Evolutionary conservation across 2,797 vertebrate genomes (phyloP), one percentile per base, ranked within the genome.

Genomic region (Sebastes goodei): DNA sequence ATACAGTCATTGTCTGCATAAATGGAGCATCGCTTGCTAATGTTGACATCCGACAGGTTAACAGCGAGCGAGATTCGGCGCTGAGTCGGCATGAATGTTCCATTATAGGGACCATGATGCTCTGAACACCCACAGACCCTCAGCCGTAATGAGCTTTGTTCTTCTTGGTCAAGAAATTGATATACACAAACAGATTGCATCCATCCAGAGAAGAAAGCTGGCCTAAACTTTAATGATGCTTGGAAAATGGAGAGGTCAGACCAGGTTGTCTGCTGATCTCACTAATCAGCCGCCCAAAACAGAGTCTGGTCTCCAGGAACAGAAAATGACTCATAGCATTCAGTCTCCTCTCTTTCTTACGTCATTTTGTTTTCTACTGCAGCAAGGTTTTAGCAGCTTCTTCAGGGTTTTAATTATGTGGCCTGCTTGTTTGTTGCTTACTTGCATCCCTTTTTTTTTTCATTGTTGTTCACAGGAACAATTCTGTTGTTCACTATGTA

Each of bases 61-160:
- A 69, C 56, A 68, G 80, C 10, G 10, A 72, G 73, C 42, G 52
- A 79, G 68, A 80, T 66, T 60, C 42, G 33, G 42, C 49, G 77
- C 60, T 63, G 64, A 70, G 55, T 79, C 71, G 69, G 35, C 59
- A 74, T 80, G 38, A 82, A 79, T 76, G 71, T 83, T 87, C 68
- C 81, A 81, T 92, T 84, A 84, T 65, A 80, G 49, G 80, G 73
- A 77, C 35, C 53, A 25, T 68, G 70, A 74, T 71, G 59, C 63
- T 75, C 65, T 71, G 78, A 91, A 78, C 59, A 29, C 53, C 66
- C 29, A 6, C 21, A 65, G 69, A 81, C 12, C 15, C 42, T 64
- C 52, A 71, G 55, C 59, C 75, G 64, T 84, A 85, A 88, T 85
- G 71, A 87, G 78, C 76, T 80, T 81, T 73, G 76, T 83, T 91